phyloP scores from a whole-genome alignment of 2,797 vertebrate genomes.

The Notoglanidium macrostoma region DNA sequence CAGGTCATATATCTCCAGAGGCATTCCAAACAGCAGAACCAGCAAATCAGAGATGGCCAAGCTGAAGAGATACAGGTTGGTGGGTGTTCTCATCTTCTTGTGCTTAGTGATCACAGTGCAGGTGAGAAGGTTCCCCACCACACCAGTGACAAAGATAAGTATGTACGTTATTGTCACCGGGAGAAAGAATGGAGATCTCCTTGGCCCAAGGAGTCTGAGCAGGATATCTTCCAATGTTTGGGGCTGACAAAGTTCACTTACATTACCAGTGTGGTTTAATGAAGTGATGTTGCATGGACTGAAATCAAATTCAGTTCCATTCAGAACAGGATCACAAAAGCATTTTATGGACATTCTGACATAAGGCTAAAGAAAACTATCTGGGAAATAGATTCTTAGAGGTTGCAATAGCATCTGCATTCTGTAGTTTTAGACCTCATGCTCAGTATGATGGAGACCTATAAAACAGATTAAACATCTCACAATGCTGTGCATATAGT shows the following conservation, averaged over 20 bases:
- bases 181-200: conserved; percentile 75
- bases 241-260: conserved; percentile 49
- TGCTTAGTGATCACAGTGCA: conserved; percentile 77
- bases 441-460: conserved; percentile 12
- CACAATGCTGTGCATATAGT: not conserved
- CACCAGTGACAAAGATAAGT: conserved; percentile 74
- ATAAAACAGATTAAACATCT: conserved; percentile 3
- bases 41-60: conserved; percentile 77
- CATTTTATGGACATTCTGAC: conserved; percentile 50
- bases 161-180: conserved; percentile 73
- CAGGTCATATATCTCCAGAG: conserved; percentile 79
- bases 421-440: conserved; percentile 4
- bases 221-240: conserved; percentile 68
- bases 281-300: conserved; percentile 59
- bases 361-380: not conserved
- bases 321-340: conserved; percentile 58
- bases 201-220: conserved; percentile 73
- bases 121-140: conserved; percentile 77
- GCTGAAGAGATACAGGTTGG: conserved; percentile 79
- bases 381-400: conserved; percentile 13
- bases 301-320: conserved; percentile 55
- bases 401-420: not conserved
- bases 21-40: conserved; percentile 79
- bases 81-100: conserved; percentile 79
- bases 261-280: conserved; percentile 64